Evolutionary conservation across 1,140 invertebrate species (phyloP), one percentile per base, ranked within the genome.

Genomic region (Drosophila sp.): DNA sequence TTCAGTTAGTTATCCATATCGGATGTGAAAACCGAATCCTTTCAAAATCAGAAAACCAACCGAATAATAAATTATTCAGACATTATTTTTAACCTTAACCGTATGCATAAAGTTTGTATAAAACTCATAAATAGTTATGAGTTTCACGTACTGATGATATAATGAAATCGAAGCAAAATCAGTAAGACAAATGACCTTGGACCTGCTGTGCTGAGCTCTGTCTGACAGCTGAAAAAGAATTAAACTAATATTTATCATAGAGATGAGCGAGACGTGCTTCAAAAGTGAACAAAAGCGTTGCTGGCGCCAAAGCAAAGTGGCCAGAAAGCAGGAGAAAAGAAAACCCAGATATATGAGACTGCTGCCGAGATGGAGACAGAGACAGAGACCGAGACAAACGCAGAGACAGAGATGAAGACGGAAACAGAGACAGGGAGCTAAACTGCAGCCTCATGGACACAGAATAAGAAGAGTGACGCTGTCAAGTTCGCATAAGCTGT

Each of bases 221-320:
- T 11, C 21, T 43, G 57, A 13, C 41, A 46, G 56, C 57, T 72
- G 64, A 62, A 54, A 81, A 78, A 54, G 83, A 79, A 83, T 87
- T 89, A 89, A 89, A 89, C 82, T 79, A 87, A 87, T 87, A 89
- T 87, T 87, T 87, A 89, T 87, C 79, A 87, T 89, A 87, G 82
- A 79, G 83, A 79, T 87, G 79, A 89, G 76, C 72, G 72, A 72
- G 80, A 89, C 79, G 79, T 82, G 79, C 82, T 89, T 72, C 77
- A 27, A 82, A 87, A 67, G 65, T 64, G 73, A 89, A 89, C 82
- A 87, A 87, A 87, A 77, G 82, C 56, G 63, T 43, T 41, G 71
- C 64, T 59, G 82, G 82, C 78, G 83, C 82, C 82, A 82, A 57
- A 32, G 46, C 34, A 74, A 72, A 66, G 63, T 58, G 51, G 50